Conservation (phyloP, 2,888 invertebrate genomes). For the Trichogramma evanescens region DNA sequence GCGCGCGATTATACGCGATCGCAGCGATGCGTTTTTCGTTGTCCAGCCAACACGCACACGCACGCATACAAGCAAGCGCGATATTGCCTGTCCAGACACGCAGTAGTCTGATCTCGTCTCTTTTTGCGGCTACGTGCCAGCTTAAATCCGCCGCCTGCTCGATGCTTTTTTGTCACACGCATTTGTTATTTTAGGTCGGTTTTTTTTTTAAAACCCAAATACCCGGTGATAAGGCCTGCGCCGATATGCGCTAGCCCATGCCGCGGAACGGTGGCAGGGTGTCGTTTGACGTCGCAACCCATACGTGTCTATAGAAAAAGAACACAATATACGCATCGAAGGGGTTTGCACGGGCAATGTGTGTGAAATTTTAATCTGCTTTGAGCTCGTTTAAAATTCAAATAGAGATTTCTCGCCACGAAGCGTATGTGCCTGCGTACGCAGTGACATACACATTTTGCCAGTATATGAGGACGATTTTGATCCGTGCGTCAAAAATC, state of each 20-base stretch:
- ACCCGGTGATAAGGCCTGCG: not conserved
- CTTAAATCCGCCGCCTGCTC: not conserved
- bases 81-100: too few relatives aligned
- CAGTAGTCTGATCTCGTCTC: too few relatives aligned
- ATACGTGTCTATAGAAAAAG: not conserved
- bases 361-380: slow-evolving; percentile 24
- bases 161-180: not conserved
- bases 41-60: not conserved
- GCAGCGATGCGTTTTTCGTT: not conserved
- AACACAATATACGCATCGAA: not conserved
- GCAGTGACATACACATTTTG: too few relatives aligned
- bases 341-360: slow-evolving; percentile 1
- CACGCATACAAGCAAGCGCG: too few relatives aligned
- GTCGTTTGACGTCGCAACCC: not conserved
- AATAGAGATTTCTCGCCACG: slow-evolving; percentile 12
- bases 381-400: slow-evolving; percentile 23
- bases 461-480: too few relatives aligned
- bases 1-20: not conserved
- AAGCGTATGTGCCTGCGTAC: too few relatives aligned
- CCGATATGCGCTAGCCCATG: slow-evolving; percentile 11
- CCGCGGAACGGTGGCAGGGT: not conserved
- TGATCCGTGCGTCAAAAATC: too few relatives aligned
- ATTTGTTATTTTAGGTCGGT: not conserved
- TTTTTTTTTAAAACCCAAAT: not conserved
- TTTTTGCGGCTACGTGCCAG: too few relatives aligned